These are phyloP conservation scores for Menidia beryllina DNA, from an alignment of 2,113 vertebrate species.

Conservation along the genomic window DNA sequence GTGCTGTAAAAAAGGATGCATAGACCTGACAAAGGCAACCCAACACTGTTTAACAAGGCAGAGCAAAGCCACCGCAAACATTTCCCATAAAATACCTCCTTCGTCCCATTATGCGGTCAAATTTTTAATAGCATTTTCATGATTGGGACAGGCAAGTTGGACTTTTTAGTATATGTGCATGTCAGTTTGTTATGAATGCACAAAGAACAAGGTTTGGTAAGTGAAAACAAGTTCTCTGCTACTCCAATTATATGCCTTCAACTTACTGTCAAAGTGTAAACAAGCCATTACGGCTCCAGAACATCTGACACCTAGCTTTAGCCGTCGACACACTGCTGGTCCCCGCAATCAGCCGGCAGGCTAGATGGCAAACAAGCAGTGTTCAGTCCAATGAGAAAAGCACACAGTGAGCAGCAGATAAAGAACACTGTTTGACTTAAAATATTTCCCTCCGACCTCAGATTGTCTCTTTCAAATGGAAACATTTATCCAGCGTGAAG, in stretches of 20 bases:
- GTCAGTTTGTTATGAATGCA: constrained; percentile 23
- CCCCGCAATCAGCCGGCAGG: constrained; percentile 26
- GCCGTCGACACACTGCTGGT: constrained; percentile 16
- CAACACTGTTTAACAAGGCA: constrained; percentile 39
- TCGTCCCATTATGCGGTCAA: not conserved
- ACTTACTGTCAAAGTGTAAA: constrained; percentile 43
- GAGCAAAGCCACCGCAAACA: constrained; percentile 10
- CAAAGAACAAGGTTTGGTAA: constrained; percentile 11
- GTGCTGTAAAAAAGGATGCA: constrained; percentile 41
- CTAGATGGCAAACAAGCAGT: constrained; percentile 20
- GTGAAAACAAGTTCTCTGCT: constrained; percentile 37
- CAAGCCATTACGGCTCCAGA: constrained; percentile 42
- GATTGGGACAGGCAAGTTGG: not conserved
- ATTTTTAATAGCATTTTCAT: not conserved
- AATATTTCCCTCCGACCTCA: constrained; percentile 33
- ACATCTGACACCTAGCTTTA: constrained; percentile 39
- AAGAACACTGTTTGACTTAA: constrained; percentile 19
- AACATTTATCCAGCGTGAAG: constrained; percentile 26
- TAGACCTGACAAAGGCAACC: constrained; percentile 25
- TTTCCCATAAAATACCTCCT: constrained; percentile 2
- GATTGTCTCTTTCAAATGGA: constrained; percentile 34
- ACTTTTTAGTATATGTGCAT: constrained; percentile 5
- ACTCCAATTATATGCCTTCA: constrained; percentile 39
- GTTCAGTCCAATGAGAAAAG: constrained; percentile 32
- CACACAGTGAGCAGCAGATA: constrained; percentile 2